phyloP scores from a whole-genome alignment of 1,140 invertebrate genomes.

The Drosophila sp. region DNA sequence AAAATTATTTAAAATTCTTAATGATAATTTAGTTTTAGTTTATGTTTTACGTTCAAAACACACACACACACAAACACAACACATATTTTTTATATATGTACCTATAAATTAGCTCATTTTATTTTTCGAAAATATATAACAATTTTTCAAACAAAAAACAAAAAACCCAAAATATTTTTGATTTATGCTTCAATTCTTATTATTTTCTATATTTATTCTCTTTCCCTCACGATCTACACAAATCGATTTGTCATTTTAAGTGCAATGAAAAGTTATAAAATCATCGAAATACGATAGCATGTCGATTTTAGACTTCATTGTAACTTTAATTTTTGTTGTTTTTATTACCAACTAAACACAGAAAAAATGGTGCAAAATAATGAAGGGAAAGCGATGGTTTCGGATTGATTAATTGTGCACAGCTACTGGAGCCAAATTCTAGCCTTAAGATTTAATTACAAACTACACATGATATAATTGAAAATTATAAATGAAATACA shows the following conservation, averaged over 20 bases:
- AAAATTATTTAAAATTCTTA: conserved; percentile 55
- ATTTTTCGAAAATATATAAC: conserved; percentile 77
- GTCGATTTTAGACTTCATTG: background rate
- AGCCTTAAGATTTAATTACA: conserved; percentile 62
- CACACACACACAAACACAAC: conserved; percentile 20
- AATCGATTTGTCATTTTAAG: no score
- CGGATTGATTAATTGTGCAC: conserved; percentile 34
- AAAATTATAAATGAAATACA: conserved; percentile 27
- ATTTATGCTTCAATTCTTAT: conserved; percentile 26
- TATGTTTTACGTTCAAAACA: conserved; percentile 43
- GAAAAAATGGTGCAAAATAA: conserved; percentile 10
- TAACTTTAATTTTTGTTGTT: background rate
- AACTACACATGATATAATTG: conserved; percentile 37
- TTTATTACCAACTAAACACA: background rate
- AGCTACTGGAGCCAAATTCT: conserved; percentile 34
- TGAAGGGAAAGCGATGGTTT: conserved; percentile 42
- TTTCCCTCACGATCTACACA: no score
- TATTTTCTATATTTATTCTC: background rate
- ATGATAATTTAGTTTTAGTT: conserved; percentile 50
- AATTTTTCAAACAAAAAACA: conserved; percentile 62
- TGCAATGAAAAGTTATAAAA: background rate
- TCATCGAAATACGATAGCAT: background rate
- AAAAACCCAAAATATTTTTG: background rate
- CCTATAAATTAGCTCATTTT: conserved; percentile 70
- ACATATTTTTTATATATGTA: conserved; percentile 44